Evolutionary conservation across 2,113 vertebrate genomes (phyloP).

Genomic region (Bettongia penicillata): DNA sequence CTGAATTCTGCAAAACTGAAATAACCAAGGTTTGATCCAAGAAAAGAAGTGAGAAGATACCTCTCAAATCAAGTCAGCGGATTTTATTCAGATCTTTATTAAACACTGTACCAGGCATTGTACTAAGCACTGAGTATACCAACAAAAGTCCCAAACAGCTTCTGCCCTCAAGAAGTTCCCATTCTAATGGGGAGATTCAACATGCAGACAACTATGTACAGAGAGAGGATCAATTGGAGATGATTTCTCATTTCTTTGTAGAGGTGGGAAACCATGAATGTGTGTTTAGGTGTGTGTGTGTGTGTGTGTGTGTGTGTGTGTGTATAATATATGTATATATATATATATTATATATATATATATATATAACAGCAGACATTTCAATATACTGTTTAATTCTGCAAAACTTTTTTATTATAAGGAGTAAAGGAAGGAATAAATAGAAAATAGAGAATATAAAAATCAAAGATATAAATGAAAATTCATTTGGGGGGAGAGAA

Average conservation of each 20-base stretch:
- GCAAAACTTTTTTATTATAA: background rate
- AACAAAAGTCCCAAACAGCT: background rate
- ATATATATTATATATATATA: too few relatives aligned
- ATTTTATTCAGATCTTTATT: background rate
- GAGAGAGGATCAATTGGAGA: background rate
- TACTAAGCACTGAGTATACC: background rate
- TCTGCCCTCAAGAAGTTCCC: background rate
- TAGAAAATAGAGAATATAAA: background rate
- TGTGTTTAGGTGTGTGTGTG: background rate
- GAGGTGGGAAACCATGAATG: background rate
- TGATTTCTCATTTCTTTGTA: background rate
- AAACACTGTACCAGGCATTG: background rate
- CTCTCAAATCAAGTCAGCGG: background rate
- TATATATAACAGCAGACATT: background rate
- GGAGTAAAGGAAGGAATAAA: background rate
- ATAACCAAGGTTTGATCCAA: background rate
- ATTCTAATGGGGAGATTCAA: background rate
- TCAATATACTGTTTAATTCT: background rate
- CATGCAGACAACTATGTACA: background rate
- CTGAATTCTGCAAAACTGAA: background rate
- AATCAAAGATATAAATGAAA: background rate
- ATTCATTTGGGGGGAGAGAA: accelerated
- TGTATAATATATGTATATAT: too few relatives aligned
- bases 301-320: too few relatives aligned
- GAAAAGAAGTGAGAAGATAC: background rate